Percentiles rank a stretch among this genome's conserved stretches.
Conservation (phyloP, 2,888 invertebrate genomes). For the Marronus borbonicus region DNA sequence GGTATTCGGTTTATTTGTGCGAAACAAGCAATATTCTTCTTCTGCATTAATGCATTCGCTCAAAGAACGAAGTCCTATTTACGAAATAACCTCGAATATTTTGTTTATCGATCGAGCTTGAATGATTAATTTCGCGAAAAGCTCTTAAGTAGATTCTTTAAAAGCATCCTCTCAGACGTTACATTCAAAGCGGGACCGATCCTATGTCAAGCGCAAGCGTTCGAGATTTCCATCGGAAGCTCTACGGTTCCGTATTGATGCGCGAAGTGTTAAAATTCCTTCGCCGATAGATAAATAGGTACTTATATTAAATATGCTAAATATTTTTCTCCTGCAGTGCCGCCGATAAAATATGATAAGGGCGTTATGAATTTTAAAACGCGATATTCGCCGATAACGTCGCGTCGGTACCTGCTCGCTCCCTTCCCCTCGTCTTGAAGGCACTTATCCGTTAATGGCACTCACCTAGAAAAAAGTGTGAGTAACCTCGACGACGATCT, state of each 20-base stretch:
- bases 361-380: constrained; percentile 40
- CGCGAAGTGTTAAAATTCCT: constrained; percentile 33
- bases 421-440: neutral
- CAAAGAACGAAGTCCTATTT: neutral
- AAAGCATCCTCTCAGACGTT: constrained; percentile 38
- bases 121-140: constrained; percentile 43
- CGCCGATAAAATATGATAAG: constrained; percentile 40
- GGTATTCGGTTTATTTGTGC: neutral
- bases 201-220: neutral
- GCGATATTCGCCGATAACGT: constrained; percentile 18
- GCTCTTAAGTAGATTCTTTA: constrained; percentile 29
- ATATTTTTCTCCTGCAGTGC: constrained; percentile 43
- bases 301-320: constrained; percentile 47
- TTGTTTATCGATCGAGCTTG: constrained; percentile 32
- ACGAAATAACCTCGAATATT: constrained; percentile 37
- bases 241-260: constrained; percentile 10
- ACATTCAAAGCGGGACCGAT: neutral
- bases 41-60: neutral
- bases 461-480: constrained; percentile 5
- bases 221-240: constrained; percentile 38
- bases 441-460: constrained; percentile 4
- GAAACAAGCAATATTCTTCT: neutral
- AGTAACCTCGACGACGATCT: constrained; percentile 25
- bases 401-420: neutral
- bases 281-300: constrained; percentile 41